Conservation (phyloP, 2,888 invertebrate genomes). For the Sclerodermus sp. region DNA sequence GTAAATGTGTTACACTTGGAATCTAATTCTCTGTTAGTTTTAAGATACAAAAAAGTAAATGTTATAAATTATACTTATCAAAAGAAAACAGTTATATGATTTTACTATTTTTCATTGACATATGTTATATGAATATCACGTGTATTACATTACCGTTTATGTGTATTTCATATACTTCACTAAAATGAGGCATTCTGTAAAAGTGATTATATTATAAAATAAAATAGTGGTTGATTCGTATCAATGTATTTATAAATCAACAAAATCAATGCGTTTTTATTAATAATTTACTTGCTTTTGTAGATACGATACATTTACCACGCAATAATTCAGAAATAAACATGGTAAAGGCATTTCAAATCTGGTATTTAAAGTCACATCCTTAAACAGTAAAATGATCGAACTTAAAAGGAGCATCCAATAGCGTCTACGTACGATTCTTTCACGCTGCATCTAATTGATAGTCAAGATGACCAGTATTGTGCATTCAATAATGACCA, state of each 20-base stretch:
- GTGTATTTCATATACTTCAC: constrained; percentile 42
- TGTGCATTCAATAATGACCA: too few species aligned
- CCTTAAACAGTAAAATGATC: too few species aligned
- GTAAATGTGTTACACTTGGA: constrained; percentile 38
- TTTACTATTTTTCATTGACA: constrained; percentile 46
- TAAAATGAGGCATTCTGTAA: constrained; percentile 42
- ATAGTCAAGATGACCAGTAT: too few species aligned
- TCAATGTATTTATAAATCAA: constrained; percentile 7
- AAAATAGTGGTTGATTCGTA: constrained; percentile 47
- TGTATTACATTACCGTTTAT: constrained; percentile 45
- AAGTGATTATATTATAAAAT: constrained; percentile 44
- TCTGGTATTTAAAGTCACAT: too few species aligned
- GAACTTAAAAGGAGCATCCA: too few species aligned
- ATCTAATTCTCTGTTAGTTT: constrained; percentile 40
- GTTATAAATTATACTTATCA: constrained; percentile 48
- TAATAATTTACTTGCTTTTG: too few species aligned
- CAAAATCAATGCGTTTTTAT: too few species aligned
- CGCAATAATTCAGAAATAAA: too few species aligned
- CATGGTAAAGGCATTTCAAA: too few species aligned
- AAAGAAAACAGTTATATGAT: constrained; percentile 32
- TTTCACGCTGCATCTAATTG: too few species aligned
- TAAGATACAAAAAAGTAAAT: constrained; percentile 36
- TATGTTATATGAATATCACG: constrained; percentile 39
- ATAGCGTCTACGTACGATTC: too few species aligned
- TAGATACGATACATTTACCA: too few species aligned